Base-by-base conservation (phyloP, 2,888 invertebrate genomes). In the Rhorus exstirpatorius region DNA sequence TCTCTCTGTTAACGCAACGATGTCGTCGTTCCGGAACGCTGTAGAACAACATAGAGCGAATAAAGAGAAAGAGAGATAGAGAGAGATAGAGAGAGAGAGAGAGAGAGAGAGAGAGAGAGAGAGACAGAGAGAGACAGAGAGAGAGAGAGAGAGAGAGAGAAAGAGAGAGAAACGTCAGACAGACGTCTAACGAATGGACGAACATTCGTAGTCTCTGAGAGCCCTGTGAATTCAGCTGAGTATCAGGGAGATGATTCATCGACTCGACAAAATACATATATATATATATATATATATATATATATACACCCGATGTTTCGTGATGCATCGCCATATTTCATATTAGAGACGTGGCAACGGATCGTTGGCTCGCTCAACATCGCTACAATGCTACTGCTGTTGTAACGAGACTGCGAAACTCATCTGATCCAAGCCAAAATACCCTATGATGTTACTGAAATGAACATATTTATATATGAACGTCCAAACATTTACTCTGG, bases 311-410 rank as follows among this genome's bases (percentile, higher is more conserved):
- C 80, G 78, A 82, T 84, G 84, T 86, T 86, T 85, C 86, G 85
- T 86, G 85, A 86, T 86, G 84, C 83, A 85, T 84, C 83, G 86
- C 86, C 80, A 85, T 86, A 86, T 86, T 86, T 86, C 86, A 86
- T 86, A 85, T 86, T 61, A 79, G 71, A 79, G 83, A 83, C 79
- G 76, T 76, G 79, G 79, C 83, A 79, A 79, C 79, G 83, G 85
- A 86, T 87, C 86, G 85, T 87, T 84, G 86, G 85, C 83, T 85
- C 78, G 84, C 49, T 76, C 68, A 35, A 84, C 68, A 26, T 76
- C 31, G 58, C 68, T 55, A 46, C 72, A 79, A 68, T 71, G 61
- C 71, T 83, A 63, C 74, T 26, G 55, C 83, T 77, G 51, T 65
- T 75, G 49, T 55, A 74, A 67, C 68, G 31, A 79, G 76, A 67